A percentile compares a stretch with the other conserved stretches of the same genome.
Conservation (phyloP, 37 sponge, comb jelly and placozoan species). For the Bolinopsis microptera region DNA sequence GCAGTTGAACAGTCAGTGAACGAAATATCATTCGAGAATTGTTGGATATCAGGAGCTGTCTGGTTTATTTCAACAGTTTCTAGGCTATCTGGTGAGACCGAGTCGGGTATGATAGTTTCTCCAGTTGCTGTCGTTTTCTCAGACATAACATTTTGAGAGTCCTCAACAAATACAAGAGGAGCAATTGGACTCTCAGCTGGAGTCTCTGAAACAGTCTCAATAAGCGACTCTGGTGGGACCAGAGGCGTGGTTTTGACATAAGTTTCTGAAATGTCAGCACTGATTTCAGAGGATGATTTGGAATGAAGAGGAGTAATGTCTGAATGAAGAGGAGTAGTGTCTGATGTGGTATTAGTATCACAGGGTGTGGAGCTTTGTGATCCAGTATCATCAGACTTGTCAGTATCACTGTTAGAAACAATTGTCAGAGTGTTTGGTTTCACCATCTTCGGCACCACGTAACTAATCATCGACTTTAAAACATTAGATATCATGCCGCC, state of each 20-base stretch:
- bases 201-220: background rate
- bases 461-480: background rate
- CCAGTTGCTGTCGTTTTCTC: background rate
- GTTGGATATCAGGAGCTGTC: background rate
- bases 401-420: background rate
- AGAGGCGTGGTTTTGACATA: background rate
- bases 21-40: background rate
- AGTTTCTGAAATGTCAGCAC: background rate
- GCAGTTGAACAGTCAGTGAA: slow-evolving; percentile 14
- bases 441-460: background rate
- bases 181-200: background rate
- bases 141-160: background rate
- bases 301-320: background rate
- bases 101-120: background rate
- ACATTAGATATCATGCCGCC: background rate
- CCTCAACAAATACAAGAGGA: slow-evolving; percentile 26
- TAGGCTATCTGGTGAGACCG: background rate
- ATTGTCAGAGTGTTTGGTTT: background rate
- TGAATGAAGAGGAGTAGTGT: background rate
- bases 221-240: background rate
- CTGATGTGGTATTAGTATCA: background rate
- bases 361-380: background rate
- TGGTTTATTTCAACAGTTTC: background rate
- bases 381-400: background rate
- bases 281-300: background rate